phyloP scores from a whole-genome alignment of 2,888 invertebrate species.

The Saturnia japonica region DNA sequence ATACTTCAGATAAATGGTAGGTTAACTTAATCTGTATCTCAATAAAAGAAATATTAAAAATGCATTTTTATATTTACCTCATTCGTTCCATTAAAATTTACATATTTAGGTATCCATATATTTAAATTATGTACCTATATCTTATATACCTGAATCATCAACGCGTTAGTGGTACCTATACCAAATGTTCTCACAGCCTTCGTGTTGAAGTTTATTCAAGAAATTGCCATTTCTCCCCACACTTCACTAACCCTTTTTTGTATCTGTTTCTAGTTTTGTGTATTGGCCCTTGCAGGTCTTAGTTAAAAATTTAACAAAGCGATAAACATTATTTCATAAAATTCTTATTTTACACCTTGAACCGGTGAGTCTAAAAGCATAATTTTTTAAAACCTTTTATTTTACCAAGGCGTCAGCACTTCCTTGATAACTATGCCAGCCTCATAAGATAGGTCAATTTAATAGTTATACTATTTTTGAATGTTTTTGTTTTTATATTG shows the following conservation, averaged over 20 bases:
- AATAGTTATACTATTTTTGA: too few species aligned
- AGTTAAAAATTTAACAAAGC: neutral
- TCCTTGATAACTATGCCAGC: too few species aligned
- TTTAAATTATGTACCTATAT: neutral
- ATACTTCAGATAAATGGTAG: neutral
- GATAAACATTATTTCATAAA: neutral
- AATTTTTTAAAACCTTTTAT: too few species aligned
- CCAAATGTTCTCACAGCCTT: neutral
- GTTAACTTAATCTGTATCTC: neutral
- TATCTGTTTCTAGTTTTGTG: neutral
- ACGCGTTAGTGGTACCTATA: neutral
- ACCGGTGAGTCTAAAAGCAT: too few species aligned
- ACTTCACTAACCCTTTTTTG: neutral
- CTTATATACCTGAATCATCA: neutral
- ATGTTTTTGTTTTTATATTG: too few species aligned
- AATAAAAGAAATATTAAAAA: too few species aligned
- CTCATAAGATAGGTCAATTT: too few species aligned
- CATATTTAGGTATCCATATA: neutral
- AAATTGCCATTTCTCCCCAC: neutral
- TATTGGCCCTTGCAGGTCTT: neutral
- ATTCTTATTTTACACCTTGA: too few species aligned
- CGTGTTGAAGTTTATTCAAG: neutral
- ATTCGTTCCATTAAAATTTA: neutral
- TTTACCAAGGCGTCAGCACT: too few species aligned
- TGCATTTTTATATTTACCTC: neutral